phyloP scores from a whole-genome alignment of 2,797 vertebrate genomes.

The Lates japonicus region DNA sequence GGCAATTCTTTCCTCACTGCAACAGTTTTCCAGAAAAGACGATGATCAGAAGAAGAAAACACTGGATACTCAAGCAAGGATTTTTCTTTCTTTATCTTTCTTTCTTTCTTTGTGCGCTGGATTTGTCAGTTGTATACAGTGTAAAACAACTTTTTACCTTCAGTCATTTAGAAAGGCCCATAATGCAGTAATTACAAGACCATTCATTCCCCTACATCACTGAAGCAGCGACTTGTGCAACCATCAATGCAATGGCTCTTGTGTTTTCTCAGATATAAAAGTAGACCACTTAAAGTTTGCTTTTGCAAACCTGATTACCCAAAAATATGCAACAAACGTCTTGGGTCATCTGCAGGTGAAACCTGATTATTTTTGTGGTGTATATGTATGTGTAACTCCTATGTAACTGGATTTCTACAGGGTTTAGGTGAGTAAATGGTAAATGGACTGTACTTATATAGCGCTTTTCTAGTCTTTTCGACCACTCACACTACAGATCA shows the following conservation, averaged over 20 bases:
- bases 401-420: neutral
- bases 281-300: neutral
- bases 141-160: neutral
- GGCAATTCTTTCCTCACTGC: constrained; percentile 3
- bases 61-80: neutral
- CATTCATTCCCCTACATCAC: neutral
- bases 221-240: neutral
- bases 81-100: neutral
- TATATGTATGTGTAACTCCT: no score
- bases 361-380: neutral
- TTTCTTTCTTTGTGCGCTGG: neutral
- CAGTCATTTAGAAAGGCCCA: neutral
- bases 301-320: neutral
- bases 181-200: neutral
- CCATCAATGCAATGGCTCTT: neutral
- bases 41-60: constrained; percentile 9
- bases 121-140: neutral
- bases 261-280: constrained; percentile 8
- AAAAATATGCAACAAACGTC: neutral
- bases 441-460: no score
- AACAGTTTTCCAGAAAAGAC: constrained; percentile 10
- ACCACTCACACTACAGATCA: no score
- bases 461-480: no score
- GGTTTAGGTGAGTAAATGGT: neutral
- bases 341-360: neutral